Evolutionary conservation across 2,888 invertebrate species (phyloP).

Genomic region (Homarus gammarus): DNA sequence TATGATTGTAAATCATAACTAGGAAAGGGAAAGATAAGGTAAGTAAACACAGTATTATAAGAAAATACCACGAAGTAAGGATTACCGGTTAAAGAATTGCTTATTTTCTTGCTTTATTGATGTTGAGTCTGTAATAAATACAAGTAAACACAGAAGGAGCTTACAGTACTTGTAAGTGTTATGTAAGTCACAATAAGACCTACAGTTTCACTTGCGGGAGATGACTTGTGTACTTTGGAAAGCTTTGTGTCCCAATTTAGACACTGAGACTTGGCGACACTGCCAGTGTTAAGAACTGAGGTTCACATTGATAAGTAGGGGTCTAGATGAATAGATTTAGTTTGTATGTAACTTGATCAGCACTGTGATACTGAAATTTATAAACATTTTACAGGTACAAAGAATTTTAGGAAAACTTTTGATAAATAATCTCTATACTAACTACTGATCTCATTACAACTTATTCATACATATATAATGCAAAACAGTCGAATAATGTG

Average conservation of each 20-base stretch:
- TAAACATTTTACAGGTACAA: neutral
- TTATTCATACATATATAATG: slow-evolving; percentile 4
- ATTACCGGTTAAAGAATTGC: neutral
- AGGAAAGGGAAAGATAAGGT: too few species aligned
- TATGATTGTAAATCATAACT: too few species aligned
- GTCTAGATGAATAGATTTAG: neutral
- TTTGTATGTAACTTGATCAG: slow-evolving; percentile 1
- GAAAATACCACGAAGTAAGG: too few species aligned
- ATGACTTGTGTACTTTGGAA: slow-evolving; percentile 17
- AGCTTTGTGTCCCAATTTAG: neutral
- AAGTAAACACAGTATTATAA: too few species aligned
- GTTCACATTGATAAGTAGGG: slow-evolving; percentile 13
- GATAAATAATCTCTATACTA: neutral
- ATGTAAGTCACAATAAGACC: neutral
- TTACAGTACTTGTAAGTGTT: slow-evolving; percentile 35
- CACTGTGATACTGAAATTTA: neutral
- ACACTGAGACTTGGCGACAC: neutral
- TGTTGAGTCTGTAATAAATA: slow-evolving; percentile 35
- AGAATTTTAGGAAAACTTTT: neutral
- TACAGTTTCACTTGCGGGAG: slow-evolving; percentile 14
- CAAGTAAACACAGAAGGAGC: slow-evolving; percentile 35
- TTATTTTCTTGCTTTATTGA: slow-evolving; percentile 22
- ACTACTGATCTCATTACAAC: slow-evolving; percentile 28
- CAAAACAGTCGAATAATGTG: slow-evolving; percentile 18
- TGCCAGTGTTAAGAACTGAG: neutral